Conservation (phyloP, 2,113 vertebrate species). For the Tympanuchus pallidicinctus region DNA sequence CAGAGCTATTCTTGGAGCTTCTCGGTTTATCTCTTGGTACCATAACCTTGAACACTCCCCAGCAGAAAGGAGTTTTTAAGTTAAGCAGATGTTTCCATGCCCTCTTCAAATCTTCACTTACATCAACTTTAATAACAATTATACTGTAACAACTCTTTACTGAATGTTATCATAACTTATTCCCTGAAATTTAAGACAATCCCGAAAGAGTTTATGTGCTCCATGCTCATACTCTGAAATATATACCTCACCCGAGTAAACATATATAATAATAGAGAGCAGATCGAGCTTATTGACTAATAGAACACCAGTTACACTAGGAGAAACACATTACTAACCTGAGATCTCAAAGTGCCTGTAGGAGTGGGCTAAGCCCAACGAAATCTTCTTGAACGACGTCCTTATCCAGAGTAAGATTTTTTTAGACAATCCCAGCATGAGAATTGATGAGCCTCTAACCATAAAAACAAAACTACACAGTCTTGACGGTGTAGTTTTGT, state of each 20-base stretch:
- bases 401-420: conserved; percentile 87
- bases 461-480: conserved; percentile 98
- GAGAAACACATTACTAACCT: conserved; percentile 87
- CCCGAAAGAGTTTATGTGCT: neutral
- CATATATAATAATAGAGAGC: neutral
- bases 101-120: neutral
- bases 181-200: neutral
- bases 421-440: conserved; percentile 91
- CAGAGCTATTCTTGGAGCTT: conserved; percentile 94
- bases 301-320: neutral
- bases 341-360: conserved; percentile 92
- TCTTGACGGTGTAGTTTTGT: conserved; percentile 92
- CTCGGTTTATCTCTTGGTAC: conserved; percentile 78
- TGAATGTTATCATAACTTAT: neutral
- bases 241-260: neutral
- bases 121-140: neutral
- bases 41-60: conserved; percentile 84
- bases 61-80: conserved; percentile 44
- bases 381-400: conserved; percentile 85
- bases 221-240: neutral
- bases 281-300: neutral
- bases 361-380: conserved; percentile 89
- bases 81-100: conserved; percentile 45
- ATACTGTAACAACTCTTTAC: neutral
- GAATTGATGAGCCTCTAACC: conserved; percentile 89